Evolutionary conservation across 2,888 invertebrate genomes (phyloP), one percentile per base, ranked within the genome.

Genomic region (Oscheius sp.): DNA sequence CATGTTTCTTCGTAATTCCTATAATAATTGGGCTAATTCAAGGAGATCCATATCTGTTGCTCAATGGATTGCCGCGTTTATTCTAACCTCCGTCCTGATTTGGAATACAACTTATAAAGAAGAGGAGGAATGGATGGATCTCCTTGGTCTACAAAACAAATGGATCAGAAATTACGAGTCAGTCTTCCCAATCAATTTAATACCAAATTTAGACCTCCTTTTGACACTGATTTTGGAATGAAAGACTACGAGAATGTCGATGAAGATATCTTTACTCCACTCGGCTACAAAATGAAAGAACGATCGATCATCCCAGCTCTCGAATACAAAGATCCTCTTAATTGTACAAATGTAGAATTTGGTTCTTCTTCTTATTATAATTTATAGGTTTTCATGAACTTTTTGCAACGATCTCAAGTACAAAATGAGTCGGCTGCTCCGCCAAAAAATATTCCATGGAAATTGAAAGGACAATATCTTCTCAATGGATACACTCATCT

Each of bases 361-460:
- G 12, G 31, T 55, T 50, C 3, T 12, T 20, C 15, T 6, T 31
- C 17, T 33, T 6, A 6, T 8, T 10, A 33, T 25, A 31, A n/a
- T 31, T 34, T 61, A 27, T 39, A 61, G 61, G 17, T 61, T 17
- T 63, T 63, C 45, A 23, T 23, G 12, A 29, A 39, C n/a, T n/a
- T n/a, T n/a, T n/a, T n/a, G n/a, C n/a, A n/a, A n/a, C n/a, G n/a
- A n/a, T n/a, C n/a, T n/a, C n/a, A 39, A 6, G 8, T 31, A 0
- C 48, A 63, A n/a, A 29, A 63, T 12, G 63, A 63, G 33, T 63
- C 63, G 6, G 63, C 42, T 33, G 25, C 45, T 31, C 63, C 63
- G n/a, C 46, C 63, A 29, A 45, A 25, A 27, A 29, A 42, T 15
- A 63, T 63, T n/a, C 45, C 45, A 17, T 1, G 8, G 2, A 10